These are phyloP conservation scores for Gadus macrocephalus DNA, from an alignment of 2,113 vertebrate genomes.

Conservation along the genomic window DNA sequence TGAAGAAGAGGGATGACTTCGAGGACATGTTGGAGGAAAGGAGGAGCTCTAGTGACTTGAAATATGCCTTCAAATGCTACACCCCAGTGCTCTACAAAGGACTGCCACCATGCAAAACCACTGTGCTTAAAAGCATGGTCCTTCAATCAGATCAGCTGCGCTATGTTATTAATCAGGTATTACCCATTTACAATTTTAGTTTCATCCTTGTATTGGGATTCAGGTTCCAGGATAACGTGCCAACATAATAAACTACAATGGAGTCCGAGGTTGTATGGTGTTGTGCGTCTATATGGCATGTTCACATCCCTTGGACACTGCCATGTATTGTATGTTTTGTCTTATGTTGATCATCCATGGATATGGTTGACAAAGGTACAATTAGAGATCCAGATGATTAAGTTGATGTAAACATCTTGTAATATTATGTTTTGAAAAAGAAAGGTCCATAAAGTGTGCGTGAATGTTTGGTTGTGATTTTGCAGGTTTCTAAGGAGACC, in stretches of 20 bases:
- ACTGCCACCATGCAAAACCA: conserved; percentile 77
- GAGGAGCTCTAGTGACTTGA: conserved; percentile 85
- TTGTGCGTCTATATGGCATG: too few species aligned
- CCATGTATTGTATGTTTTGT: neutral
- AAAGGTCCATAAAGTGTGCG: too few species aligned
- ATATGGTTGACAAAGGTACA: too few species aligned
- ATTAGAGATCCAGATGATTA: too few species aligned
- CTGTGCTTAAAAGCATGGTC: conserved; percentile 77
- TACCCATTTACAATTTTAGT: neutral
- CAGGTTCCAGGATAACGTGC: too few species aligned
- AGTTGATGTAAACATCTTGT: neutral
- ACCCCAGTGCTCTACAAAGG: conserved; percentile 84
- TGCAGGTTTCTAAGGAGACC: conserved; percentile 82
- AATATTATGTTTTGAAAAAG: neutral
- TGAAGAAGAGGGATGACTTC: conserved; percentile 90
- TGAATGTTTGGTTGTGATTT: too few species aligned
- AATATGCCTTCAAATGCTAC: conserved; percentile 88
- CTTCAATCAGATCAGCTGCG: conserved; percentile 84
- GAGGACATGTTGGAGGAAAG: conserved; percentile 94
- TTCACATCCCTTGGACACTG: too few species aligned
- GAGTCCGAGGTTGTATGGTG: too few species aligned
- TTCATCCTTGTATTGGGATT: neutral
- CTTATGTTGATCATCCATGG: neutral
- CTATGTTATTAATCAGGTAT: conserved; percentile 86
- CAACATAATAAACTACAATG: too few species aligned